A percentile compares a stretch with the other conserved stretches of the same genome.
phyloP scores from a whole-genome alignment of 2,888 invertebrate species.

The Drosophila quinaria region DNA sequence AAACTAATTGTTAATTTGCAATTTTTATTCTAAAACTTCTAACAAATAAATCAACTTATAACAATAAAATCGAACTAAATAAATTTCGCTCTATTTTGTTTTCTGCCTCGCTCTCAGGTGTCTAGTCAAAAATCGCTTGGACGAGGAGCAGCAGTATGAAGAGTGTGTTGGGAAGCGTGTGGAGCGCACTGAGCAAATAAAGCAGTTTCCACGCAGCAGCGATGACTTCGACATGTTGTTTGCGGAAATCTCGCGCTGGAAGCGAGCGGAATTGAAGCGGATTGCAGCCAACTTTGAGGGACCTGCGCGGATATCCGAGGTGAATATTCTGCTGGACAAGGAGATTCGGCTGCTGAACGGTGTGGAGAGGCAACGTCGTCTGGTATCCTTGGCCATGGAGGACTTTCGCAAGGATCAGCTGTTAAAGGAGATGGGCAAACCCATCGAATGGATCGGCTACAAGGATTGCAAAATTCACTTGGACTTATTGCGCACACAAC shows the following conservation, averaged over 20 bases:
- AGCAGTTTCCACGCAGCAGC: conserved; percentile 90
- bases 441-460: conserved; percentile 91
- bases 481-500: conserved; percentile 93
- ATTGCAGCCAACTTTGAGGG: conserved; percentile 89
- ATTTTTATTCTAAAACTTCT: no score
- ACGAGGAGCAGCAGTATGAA: conserved; percentile 75
- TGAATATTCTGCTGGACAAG: conserved; percentile 90
- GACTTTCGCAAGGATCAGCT: conserved; percentile 88
- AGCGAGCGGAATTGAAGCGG: conserved; percentile 87
- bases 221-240: conserved; percentile 92
- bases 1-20: no score
- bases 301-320: conserved; percentile 90
- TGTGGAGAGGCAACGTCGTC: conserved; percentile 89
- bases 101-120: conserved; percentile 74
- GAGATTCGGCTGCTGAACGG: conserved; percentile 88
- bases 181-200: conserved; percentile 88
- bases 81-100: no score
- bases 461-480: conserved; percentile 90
- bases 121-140: conserved; percentile 85
- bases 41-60: no score
- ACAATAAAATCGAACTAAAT: no score
- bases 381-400: conserved; percentile 88
- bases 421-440: conserved; percentile 89
- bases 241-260: conserved; percentile 86
- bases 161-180: conserved; percentile 82